phyloP scores from a whole-genome alignment of 2,113 vertebrate species.

The Ptilonorhynchus violaceus region DNA sequence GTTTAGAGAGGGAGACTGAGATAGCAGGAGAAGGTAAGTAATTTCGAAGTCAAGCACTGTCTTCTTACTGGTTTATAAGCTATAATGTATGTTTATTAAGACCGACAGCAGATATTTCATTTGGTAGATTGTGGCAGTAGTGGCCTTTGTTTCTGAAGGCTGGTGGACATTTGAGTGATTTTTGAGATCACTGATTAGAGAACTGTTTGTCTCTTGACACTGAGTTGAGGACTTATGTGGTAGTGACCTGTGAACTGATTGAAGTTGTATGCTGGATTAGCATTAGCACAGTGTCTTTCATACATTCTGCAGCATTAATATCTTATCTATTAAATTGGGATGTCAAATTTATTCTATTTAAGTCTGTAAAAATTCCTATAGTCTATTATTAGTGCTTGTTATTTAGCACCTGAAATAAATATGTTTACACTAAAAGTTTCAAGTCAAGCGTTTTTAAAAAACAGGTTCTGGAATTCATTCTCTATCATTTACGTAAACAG shows the following conservation, averaged over 20 bases:
- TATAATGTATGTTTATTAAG: background rate
- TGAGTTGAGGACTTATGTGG: background rate
- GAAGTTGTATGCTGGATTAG: background rate
- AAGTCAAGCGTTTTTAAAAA: background rate
- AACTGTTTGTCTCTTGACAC: background rate
- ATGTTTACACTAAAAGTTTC: background rate
- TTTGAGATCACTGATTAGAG: background rate
- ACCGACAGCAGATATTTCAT: background rate
- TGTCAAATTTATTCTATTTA: background rate
- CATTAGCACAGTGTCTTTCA: background rate
- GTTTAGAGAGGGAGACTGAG: background rate
- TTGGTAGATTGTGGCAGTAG: background rate
- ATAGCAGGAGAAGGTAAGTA: background rate
- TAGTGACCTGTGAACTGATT: background rate
- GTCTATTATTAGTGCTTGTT: background rate
- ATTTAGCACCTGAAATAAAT: conserved; percentile 14
- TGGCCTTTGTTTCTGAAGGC: background rate
- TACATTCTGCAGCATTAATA: background rate
- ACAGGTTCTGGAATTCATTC: background rate
- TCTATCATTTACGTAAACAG: background rate
- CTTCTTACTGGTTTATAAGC: background rate
- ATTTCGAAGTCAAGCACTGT: background rate
- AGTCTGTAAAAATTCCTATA: background rate
- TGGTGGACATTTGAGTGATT: background rate
- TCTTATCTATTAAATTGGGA: background rate